Conservation (phyloP, 2,888 invertebrate species). For the Coelinius sp. region DNA sequence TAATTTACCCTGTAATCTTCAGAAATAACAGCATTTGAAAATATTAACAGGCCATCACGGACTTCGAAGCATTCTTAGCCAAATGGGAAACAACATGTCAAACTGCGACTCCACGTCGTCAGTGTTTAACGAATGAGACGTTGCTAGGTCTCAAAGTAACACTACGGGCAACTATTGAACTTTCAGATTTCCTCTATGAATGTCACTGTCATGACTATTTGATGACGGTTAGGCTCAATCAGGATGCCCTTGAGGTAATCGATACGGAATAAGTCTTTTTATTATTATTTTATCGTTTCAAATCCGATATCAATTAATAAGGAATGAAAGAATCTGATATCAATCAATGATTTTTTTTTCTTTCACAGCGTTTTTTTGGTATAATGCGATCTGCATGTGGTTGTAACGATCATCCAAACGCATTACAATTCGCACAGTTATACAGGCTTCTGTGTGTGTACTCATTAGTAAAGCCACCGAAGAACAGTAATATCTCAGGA, state of each 20-base stretch:
- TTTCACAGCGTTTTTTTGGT: conserved; percentile 44
- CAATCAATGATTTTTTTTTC: too few species aligned
- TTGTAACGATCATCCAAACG: conserved; percentile 46
- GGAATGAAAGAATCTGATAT: too few species aligned
- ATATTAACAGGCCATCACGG: conserved; percentile 19
- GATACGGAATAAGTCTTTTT: too few species aligned
- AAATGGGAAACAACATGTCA: conserved; percentile 21
- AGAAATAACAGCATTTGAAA: too few species aligned
- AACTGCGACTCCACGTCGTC: conserved; percentile 7
- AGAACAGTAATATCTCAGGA: conserved; percentile 45
- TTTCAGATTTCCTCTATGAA: conserved; percentile 29
- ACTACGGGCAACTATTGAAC: conserved; percentile 38
- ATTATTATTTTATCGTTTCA: too few species aligned
- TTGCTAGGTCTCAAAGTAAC: conserved; percentile 41
- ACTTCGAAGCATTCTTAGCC: conserved; percentile 14
- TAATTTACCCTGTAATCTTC: too few species aligned
- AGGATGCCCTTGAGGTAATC: conserved; percentile 47
- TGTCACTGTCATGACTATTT: conserved; percentile 39
- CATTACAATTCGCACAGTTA: conserved; percentile 44
- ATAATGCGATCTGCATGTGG: conserved; percentile 45
- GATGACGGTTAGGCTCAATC: conserved; percentile 48
- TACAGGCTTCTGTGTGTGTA: conserved; percentile 44
- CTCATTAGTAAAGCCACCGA: too few species aligned
- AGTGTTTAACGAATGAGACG: conserved; percentile 32
- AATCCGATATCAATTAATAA: too few species aligned